phyloP scores from a whole-genome alignment of 1,140 invertebrate genomes.

The Dreissena rostriformis region DNA sequence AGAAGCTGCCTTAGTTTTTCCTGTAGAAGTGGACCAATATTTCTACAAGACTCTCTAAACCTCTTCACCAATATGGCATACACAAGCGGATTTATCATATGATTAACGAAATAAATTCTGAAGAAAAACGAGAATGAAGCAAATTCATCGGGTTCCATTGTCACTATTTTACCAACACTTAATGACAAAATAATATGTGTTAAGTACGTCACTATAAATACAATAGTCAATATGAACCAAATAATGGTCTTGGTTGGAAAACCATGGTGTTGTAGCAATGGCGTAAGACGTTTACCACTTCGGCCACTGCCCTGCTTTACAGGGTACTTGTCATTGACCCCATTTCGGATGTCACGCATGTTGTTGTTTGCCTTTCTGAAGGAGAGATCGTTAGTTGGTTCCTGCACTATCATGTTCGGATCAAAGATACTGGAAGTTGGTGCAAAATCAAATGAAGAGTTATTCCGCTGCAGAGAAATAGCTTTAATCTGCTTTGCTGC shows the following conservation, averaged over 20 bases:
- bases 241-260: conserved; percentile 18
- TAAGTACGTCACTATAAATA: conserved; percentile 1
- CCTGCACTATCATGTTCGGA: conserved; percentile 2
- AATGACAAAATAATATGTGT: conserved; percentile 3
- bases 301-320: neutral
- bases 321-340: too few species aligned
- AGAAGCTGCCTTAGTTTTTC: neutral
- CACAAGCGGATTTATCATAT: conserved; percentile 25
- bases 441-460: conserved; percentile 28
- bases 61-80: conserved; percentile 9
- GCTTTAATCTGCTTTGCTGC: conserved; percentile 32
- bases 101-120: conserved; percentile 18
- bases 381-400: neutral
- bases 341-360: neutral
- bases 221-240: conserved; percentile 23
- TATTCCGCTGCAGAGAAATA: conserved; percentile 12
- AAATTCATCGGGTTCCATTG: neutral
- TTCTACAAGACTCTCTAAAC: neutral
- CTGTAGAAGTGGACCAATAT: neutral
- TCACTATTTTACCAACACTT: neutral
- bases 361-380: neutral
- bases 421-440: conserved; percentile 37
- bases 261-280: neutral
- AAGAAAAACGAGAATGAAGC: conserved; percentile 2
- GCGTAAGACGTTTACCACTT: neutral